phyloP scores from a whole-genome alignment of 2,113 vertebrate species.

The Oncorhynchus kisutch region DNA sequence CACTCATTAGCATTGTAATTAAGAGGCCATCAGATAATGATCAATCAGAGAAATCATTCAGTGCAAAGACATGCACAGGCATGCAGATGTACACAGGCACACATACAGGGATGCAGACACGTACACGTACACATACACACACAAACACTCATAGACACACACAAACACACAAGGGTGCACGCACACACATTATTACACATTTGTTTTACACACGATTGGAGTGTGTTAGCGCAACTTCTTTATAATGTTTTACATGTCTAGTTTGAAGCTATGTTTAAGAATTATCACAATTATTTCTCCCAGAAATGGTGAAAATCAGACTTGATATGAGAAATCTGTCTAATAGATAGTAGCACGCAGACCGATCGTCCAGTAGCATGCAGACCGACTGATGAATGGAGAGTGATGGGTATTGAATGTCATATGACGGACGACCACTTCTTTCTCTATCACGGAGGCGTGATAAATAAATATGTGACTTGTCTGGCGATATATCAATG shows the following conservation, averaged over 20 bases:
- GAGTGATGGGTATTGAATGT: conserved; percentile 8
- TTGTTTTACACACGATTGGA: not conserved
- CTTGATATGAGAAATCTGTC: not conserved
- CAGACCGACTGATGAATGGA: not conserved
- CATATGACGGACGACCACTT: conserved; percentile 18
- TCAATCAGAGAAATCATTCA: conserved; percentile 68
- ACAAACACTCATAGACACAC: not conserved
- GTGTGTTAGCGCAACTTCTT: no score
- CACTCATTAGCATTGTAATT: conserved; percentile 79
- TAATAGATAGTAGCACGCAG: not conserved
- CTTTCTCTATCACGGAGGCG: conserved; percentile 8
- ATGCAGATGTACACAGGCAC: conserved; percentile 2
- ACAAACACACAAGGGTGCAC: conserved; percentile 6
- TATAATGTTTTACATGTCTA: no score
- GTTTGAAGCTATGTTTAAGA: no score
- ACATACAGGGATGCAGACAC: conserved; percentile 14
- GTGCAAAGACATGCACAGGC: conserved; percentile 12
- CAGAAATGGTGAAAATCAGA: no score
- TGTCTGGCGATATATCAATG: conserved; percentile 45
- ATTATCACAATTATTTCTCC: no score
- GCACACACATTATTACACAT: conserved; percentile 1
- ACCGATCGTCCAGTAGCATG: not conserved
- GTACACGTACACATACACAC: conserved; percentile 14
- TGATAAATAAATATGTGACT: conserved; percentile 56
- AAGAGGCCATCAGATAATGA: conserved; percentile 76